Evolutionary conservation across 2,888 invertebrate species (phyloP), one percentile per base, ranked within the genome.

Genomic region (Pollenia angustigena): DNA sequence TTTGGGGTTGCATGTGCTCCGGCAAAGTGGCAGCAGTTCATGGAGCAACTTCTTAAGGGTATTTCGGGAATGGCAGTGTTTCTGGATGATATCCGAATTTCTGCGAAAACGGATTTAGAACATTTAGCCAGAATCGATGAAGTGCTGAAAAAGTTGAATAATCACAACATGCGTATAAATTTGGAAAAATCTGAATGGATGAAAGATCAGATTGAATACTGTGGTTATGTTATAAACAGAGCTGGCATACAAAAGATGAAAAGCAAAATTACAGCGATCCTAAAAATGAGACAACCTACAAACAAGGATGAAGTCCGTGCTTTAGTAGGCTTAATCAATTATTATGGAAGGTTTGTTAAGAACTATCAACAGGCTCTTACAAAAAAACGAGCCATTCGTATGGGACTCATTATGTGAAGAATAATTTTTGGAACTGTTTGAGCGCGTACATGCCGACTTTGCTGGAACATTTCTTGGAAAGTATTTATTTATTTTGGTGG

Each of bases 311-410:
- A 91, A 81, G 87, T 91, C 9, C 85, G 89, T 18, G 76, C 90
- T 11, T 90, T 87, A 90, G 14, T 85, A 46, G 90, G 62, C 48
- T 89, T 62, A 89, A 81, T 91, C 4, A 90, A 90, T 86, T 92
- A 91, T 87, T 92, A 93, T 79, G 90, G 89, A 6, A 86, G 90
- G 32, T 54, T 92, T 92, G 80, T 82, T 92, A 80, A 89, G 88
- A 89, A 91, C 74, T 78, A 58, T 92, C 40, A 89, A 91, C 74
- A 88, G 89, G 4, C 32, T 32, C 18, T 18, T 2, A 32, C 32
- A 32, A 32, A 32, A 32, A 32, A 32, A 32, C 32, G 32, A 32
- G 32, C 32, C 32, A 3, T 32, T 32, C 32, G 32, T 32, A 32
- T 32, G 32, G 32, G 32, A 2, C 4, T 32, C 32, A 32, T 32